These are phyloP conservation scores for Tonatia bakeri DNA, from an alignment of 2,113 vertebrate genomes.

Conservation along the genomic window DNA sequence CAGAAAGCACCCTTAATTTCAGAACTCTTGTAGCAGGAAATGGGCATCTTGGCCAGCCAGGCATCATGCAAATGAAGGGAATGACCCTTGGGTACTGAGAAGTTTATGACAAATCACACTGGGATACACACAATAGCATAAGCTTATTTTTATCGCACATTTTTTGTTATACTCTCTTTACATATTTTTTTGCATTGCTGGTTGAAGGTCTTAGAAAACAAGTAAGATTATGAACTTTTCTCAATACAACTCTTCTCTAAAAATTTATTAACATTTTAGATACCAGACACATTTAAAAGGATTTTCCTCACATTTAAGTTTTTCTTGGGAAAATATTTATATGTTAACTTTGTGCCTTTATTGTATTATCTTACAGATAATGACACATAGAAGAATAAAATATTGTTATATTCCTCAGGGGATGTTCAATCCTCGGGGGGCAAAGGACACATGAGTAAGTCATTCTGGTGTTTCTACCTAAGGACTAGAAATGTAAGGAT, in stretches of 20 bases:
- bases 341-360: not conserved
- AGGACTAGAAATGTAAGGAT: not conserved
- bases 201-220: not conserved
- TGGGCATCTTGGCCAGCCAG: not conserved
- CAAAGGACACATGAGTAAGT: not conserved
- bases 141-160: not conserved
- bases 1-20: not conserved
- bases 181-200: not conserved
- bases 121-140: not conserved
- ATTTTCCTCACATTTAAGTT: not conserved
- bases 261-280: not conserved
- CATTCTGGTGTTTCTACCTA: not conserved
- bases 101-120: constrained; percentile 10
- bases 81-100: not conserved
- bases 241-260: not conserved
- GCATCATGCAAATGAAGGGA: not conserved
- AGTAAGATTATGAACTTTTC: not conserved
- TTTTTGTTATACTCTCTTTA: not conserved
- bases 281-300: not conserved
- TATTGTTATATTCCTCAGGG: not conserved
- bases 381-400: not conserved
- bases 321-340: not conserved
- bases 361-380: not conserved
- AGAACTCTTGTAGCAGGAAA: not conserved
- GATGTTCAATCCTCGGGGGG: not conserved